A percentile compares a stretch with the other conserved stretches of the same genome.
Evolutionary conservation across 1,140 invertebrate genomes (phyloP).

Genomic region (Eupristina koningsbergeri): DNA sequence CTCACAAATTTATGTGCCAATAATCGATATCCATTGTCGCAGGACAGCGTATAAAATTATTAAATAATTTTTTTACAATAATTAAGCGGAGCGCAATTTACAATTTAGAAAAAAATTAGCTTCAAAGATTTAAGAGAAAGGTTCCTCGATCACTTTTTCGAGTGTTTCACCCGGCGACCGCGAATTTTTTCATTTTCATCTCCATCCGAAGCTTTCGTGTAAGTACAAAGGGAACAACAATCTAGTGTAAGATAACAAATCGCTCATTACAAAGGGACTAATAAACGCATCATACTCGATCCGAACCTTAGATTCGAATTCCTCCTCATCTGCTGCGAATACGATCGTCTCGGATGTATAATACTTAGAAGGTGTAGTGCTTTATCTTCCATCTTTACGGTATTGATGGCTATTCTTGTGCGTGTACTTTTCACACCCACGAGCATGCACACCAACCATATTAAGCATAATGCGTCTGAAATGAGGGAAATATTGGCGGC

Average conservation of each 20-base stretch:
- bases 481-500: too few species aligned
- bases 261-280: neutral
- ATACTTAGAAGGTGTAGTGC: neutral
- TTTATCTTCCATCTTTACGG: neutral
- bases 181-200: neutral
- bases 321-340: neutral
- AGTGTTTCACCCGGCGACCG: neutral
- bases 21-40: conserved; percentile 8
- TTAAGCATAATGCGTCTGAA: neutral
- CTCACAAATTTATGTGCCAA: conserved; percentile 14
- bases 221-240: neutral
- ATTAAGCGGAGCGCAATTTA: neutral
- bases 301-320: too few species aligned
- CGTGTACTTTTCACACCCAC: neutral
- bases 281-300: neutral
- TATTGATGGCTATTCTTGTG: neutral
- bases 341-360: neutral
- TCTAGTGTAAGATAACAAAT: neutral
- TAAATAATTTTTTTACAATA: conserved; percentile 18
- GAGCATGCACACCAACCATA: neutral
- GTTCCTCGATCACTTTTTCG: neutral
- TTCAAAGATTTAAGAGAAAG: too few species aligned
- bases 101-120: neutral
- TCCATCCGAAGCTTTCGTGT: neutral
- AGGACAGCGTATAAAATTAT: neutral